Conservation (phyloP, 2,797 vertebrate species). For the Hyperoplus lanceolatus region DNA sequence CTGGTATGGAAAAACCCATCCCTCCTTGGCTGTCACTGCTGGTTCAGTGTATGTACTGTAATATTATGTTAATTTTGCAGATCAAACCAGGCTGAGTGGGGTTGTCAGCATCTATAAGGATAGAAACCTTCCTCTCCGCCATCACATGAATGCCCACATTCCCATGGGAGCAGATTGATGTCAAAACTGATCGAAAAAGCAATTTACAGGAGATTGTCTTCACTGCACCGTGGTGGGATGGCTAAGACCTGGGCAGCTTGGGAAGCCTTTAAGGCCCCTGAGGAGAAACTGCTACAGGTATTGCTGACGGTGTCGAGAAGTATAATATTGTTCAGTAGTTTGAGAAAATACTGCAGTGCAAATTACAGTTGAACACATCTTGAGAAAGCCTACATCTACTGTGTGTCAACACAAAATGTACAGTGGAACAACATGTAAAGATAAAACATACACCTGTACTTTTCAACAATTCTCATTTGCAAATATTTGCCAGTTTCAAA, state of each 20-base stretch:
- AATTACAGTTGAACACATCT: neutral
- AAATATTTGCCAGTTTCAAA: conserved; percentile 22
- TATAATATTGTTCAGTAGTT: neutral
- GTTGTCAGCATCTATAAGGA: conserved; percentile 79
- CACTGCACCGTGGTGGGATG: conserved; percentile 53
- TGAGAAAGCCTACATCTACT: neutral
- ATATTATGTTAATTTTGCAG: conserved; percentile 82
- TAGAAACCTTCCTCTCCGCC: conserved; percentile 67
- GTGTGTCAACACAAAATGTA: neutral
- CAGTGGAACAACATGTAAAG: neutral
- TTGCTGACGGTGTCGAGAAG: neutral
- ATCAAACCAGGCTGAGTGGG: conserved; percentile 77
- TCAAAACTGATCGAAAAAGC: conserved; percentile 82
- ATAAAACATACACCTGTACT: neutral
- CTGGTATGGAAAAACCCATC: conserved; percentile 54
- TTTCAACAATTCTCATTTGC: neutral
- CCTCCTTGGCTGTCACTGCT: conserved; percentile 65
- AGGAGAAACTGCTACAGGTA: conserved; percentile 32
- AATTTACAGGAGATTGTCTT: conserved; percentile 78
- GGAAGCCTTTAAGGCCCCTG: conserved; percentile 37
- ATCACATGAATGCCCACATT: conserved; percentile 68
- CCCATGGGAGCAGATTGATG: conserved; percentile 75
- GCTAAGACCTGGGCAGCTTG: conserved; percentile 44
- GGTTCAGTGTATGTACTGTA: conserved; percentile 57
- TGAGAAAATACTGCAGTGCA: neutral